Evolutionary conservation across 2,113 vertebrate species (phyloP), one percentile per base, ranked within the genome.

Genomic region (Lagenorhynchus albirostris): DNA sequence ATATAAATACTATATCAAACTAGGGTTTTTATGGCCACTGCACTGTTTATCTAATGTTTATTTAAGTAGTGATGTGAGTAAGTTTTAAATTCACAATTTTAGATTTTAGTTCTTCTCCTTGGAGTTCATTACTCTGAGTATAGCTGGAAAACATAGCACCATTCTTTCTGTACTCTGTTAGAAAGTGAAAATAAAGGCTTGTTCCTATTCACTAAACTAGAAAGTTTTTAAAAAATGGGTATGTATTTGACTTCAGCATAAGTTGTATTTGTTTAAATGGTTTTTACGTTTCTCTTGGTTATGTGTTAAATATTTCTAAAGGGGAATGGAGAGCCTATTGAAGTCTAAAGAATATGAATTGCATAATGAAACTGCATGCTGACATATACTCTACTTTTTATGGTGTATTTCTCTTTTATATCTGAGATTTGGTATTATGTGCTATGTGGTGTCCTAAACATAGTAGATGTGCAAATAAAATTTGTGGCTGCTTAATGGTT

Each of bases 1-100:
- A 86, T 84, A 62, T 95, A 97, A 96, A 92, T 90, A 97, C 77
- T 94, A 77, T 88, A 96, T 96, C 80, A 96, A 91, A 84, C 70
- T 88, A 20, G n/a, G 33, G 26, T 89, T 92, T 80, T 97, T 97
- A 93, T 97, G 84, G 88, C 41, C 77, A 73, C 36, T 81, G 65
- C 44, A 81, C 0, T 96, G 63, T 96, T 96, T 96, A 92, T 77
- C 84, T 85, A 67, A 38, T 95, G 93, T 95, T 98, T 97, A 82
- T 96, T 94, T 97, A 97, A 93, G 76, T 96, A 97, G 38, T 89
- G 53, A 83, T 93, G 38, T 67, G 60, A 92, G 26, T 90, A 29
- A 53, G 60, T 95, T 96, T 97, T 84, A 89, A 95, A 83, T 87
- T 95, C 53, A 95, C 17, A 92, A 86, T 79, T 96, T 93, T 67